Base-by-base conservation (phyloP, 2,113 vertebrate genomes). In the Sinocyclocheilus grahami region DNA sequence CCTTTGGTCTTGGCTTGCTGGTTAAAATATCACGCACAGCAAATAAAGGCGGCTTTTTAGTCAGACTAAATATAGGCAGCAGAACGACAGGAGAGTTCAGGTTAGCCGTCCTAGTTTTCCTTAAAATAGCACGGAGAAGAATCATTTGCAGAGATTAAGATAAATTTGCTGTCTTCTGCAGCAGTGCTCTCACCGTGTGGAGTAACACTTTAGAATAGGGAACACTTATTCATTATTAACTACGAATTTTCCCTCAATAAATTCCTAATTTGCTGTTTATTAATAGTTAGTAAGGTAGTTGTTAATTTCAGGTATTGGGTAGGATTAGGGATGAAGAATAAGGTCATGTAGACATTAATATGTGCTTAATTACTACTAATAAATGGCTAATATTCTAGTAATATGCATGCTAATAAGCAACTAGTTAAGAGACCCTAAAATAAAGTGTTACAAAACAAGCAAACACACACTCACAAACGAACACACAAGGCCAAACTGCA, bases 101-200 rank as follows among this genome's bases (percentile, higher is more conserved):
- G 92, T 92, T 93, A 92, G 78, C 27, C 4, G 58, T 58, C 78
- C 80, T 76, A 74, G 84, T 82, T 85, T 91, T 89, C 42, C 83
- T 51, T 53, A 90, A 92, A 69, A 83, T 88, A 89, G 82, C 53
- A 53, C 76, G 77, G 85, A 82, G 74, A 85, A 80, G 80, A 82
- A 87, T 88, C 90, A 92, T 91, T 92, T 93, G 75, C 69, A 84
- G 85, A 89, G 86, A 92, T 65, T 79, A 83, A 87, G 87, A 91
- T 87, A 85, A 86, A 85, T 75, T 78, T 79, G 79, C 88, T 87
- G 85, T 84, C 4, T 88, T 84, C 86, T 79, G 86, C 78, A 37
- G 78, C 18, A 78, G 6, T 76, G 86, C 89, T 86, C 46, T 75
- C 46, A 22, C 4, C 7, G 14, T 80, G 42, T 14, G 55, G n/a